Evolutionary conservation across 2,888 invertebrate species (phyloP).

Genomic region (Diarsia rubi): DNA sequence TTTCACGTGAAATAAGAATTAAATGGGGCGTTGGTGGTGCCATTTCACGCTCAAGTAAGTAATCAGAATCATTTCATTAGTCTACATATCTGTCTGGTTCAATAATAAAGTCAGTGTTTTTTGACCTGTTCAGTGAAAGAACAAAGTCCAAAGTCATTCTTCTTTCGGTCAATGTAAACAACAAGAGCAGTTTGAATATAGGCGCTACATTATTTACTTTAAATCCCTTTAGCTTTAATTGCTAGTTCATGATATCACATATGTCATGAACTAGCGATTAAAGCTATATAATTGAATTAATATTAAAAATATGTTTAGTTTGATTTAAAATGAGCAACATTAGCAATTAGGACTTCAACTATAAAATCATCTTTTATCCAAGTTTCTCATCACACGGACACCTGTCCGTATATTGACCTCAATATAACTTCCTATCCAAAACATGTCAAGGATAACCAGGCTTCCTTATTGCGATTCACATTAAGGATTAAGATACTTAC

Average conservation of each 20-base stretch:
- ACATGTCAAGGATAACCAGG: constrained; percentile 25
- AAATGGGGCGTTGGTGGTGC: constrained; percentile 35
- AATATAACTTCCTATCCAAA: neutral
- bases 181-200: neutral
- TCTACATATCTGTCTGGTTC: constrained; percentile 44
- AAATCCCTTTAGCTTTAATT: neutral
- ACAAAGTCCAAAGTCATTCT: constrained; percentile 18
- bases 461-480: constrained; percentile 24
- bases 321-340: neutral
- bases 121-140: constrained; percentile 14
- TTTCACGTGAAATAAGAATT: constrained; percentile 52
- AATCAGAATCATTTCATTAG: constrained; percentile 39
- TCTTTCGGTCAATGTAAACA: constrained; percentile 4
- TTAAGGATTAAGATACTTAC: constrained; percentile 46
- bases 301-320: neutral
- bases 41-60: constrained; percentile 39
- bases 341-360: neutral
- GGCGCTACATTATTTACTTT: neutral
- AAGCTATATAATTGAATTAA: no score
- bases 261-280: no score
- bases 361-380: neutral
- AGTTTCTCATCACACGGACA: neutral
- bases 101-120: constrained; percentile 37
- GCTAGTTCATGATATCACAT: neutral
- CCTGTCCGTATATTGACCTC: no score